Base-by-base conservation (phyloP, 2,113 vertebrate genomes). In the Prochilodus magdalenae region DNA sequence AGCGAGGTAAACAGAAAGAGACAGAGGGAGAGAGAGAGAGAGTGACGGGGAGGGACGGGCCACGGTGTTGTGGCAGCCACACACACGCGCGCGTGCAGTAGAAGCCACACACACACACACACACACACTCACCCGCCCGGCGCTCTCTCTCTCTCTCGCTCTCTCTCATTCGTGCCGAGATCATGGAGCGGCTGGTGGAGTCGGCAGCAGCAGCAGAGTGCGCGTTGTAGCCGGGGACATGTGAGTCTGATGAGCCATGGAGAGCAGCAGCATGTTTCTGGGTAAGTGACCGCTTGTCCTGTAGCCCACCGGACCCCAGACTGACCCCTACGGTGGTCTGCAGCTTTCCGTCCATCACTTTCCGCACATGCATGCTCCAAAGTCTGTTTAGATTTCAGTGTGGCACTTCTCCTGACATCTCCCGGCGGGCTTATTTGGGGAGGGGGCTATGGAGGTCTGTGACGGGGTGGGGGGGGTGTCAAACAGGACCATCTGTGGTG, bases 211-310 rank as follows among this genome's bases (percentile, higher is more conserved):
- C 78, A 89, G 89, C 89, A 91, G 90, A 93, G 93, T 91, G 92
- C 93, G 90, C 89, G 89, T 90, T 91, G 94, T 93, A 93, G 91
- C 89, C 90, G 94, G 94, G 92, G 93, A 93, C 90, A 84, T 93
- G 90, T 89, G 91, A 93, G 94, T 89, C 87, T 92, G 93, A 94
- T 94, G 94, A 94, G 95, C 90, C 88, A 96, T 97, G 97, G 96
- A 96, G 94, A 96, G 95, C 95, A 97, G 94, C 94, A 97, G 94
- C 94, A 97, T 99, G 96, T 99, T 97, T 96, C 97, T 99, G 91
- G 97, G 98, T 99, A 94, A 99, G 97, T 99, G 91, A 51, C 24
- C 57, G 44, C 66, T 47, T 24, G 24, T 55, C 53, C 53, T 22
- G 53, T 20, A 55, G 53, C 53, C 53, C 53, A 2, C 49, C 53